Conservation (phyloP, 2,113 vertebrate species). For the Meriones unguiculatus region DNA sequence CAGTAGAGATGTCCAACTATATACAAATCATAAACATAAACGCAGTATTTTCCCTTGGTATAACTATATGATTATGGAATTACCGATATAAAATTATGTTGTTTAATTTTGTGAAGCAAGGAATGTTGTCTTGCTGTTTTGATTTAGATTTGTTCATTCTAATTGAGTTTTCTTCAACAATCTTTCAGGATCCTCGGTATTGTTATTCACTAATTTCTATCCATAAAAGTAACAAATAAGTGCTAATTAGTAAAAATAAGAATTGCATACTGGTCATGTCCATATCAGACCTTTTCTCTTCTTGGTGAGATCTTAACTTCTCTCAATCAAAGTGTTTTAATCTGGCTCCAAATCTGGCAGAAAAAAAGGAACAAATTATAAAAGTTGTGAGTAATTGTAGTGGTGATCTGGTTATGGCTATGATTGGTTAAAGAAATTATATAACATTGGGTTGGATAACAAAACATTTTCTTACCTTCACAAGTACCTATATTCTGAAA, state of each 20-base stretch:
- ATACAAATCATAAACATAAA: neutral
- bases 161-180: neutral
- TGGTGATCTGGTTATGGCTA: neutral
- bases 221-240: neutral
- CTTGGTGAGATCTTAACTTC: neutral
- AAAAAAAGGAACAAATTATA: fast-evolving
- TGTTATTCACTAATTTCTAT: neutral
- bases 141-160: neutral
- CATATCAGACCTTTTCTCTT: neutral
- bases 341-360: neutral
- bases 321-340: neutral
- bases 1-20: neutral
- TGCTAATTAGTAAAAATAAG: neutral
- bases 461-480: neutral
- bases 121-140: neutral
- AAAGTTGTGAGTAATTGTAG: fast-evolving
- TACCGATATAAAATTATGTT: too few species aligned
- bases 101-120: neutral
- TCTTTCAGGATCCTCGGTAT: fast-evolving
- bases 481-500: neutral
- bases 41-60: neutral
- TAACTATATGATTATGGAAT: neutral
- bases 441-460: neutral
- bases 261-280: neutral
- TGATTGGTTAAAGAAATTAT: neutral